phyloP scores from a whole-genome alignment of 1,140 invertebrate species.

The Lycorma delicatula region DNA sequence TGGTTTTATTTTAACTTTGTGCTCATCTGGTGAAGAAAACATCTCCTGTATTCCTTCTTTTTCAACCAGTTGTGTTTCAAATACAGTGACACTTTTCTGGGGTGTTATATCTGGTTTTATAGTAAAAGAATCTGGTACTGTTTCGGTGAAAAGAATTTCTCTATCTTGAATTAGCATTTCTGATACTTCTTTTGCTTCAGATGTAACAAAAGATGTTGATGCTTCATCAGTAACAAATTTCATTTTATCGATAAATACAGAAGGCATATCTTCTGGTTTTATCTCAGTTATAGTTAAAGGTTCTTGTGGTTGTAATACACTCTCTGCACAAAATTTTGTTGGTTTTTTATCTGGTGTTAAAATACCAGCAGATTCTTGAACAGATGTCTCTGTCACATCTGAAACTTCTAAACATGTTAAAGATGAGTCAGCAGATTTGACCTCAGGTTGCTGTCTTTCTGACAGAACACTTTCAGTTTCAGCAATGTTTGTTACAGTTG shows the following conservation, averaged over 20 bases:
- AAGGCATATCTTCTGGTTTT: constrained; percentile 43
- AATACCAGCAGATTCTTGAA: constrained; percentile 50
- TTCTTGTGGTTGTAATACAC: constrained; percentile 44
- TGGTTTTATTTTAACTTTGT: constrained; percentile 43
- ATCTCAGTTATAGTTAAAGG: constrained; percentile 46
- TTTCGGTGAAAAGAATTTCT: constrained; percentile 38
- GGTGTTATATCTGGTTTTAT: constrained; percentile 38
- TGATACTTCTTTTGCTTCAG: constrained; percentile 48
- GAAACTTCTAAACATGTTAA: constrained; percentile 47
- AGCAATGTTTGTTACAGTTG: constrained; percentile 44
- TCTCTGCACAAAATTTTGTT: constrained; percentile 41
- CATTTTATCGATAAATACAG: constrained; percentile 42
- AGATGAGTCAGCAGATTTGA: constrained; percentile 42
- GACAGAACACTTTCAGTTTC: constrained; percentile 50
- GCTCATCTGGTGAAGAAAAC: constrained; percentile 44
- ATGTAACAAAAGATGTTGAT: constrained; percentile 39
- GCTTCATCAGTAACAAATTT: constrained; percentile 47
- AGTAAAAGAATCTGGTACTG: constrained; percentile 35
- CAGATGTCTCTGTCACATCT: constrained; percentile 40
- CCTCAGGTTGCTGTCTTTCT: constrained; percentile 35
- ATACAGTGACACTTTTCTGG: constrained; percentile 42
- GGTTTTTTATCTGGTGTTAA: constrained; percentile 39
- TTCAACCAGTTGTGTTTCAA: constrained; percentile 44
- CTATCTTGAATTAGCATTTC: constrained; percentile 45
- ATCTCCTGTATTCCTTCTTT: constrained; percentile 45